Percentiles rank a stretch among this genome's conserved stretches.
phyloP scores from a whole-genome alignment of 2,113 vertebrate genomes.

The Erinaceus europaeus region DNA sequence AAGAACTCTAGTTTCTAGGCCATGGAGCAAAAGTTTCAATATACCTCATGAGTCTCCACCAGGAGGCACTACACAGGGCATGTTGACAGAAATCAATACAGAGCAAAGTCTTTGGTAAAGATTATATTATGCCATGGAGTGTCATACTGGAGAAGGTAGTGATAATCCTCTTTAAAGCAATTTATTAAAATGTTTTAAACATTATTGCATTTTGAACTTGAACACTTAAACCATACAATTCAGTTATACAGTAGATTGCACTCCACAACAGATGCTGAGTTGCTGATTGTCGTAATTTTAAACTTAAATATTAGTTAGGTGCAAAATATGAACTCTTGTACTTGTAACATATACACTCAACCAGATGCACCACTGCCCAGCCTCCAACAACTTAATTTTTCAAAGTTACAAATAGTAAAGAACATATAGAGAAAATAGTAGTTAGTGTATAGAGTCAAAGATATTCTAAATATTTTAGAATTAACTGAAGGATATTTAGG shows the following conservation, averaged over 20 bases:
- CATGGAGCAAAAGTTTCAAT: neutral
- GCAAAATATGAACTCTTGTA: neutral
- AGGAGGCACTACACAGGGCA: neutral
- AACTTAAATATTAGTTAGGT: neutral
- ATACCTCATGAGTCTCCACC: neutral
- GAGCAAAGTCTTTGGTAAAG: neutral
- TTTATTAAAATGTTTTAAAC: conserved; percentile 37
- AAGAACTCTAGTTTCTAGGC: neutral
- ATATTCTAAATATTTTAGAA: conserved; percentile 23
- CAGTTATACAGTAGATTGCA: neutral
- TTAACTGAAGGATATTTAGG: neutral
- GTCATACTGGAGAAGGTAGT: neutral
- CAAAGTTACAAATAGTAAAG: conserved; percentile 9
- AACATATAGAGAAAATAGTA: neutral
- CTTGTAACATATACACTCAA: too few relatives aligned
- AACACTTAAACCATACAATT: neutral
- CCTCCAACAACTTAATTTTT: conserved; percentile 39
- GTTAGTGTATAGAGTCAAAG: neutral
- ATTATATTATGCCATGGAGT: neutral
- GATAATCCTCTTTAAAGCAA: too few relatives aligned
- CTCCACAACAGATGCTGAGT: neutral
- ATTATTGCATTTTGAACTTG: neutral
- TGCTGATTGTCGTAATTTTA: conserved; percentile 17
- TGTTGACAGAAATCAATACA: neutral
- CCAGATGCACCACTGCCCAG: too few relatives aligned